These are phyloP conservation scores for Bedellia somnulentella DNA, from an alignment of 2,888 invertebrate genomes.

Conservation along the genomic window DNA sequence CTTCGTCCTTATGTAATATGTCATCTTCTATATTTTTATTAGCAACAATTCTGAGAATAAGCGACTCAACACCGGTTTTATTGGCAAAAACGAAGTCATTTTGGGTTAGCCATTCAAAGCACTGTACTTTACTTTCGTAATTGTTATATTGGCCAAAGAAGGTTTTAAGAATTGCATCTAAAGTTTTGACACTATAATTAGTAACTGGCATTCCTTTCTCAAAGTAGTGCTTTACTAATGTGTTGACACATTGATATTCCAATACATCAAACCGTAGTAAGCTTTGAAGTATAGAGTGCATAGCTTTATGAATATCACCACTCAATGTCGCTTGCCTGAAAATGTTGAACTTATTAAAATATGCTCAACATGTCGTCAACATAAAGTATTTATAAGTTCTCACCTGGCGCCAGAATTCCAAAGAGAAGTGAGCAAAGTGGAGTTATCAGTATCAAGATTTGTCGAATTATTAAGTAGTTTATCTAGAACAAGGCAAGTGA, in stretches of 20 bases:
- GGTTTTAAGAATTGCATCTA: slow-evolving; percentile 24
- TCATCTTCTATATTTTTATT: slow-evolving; percentile 35
- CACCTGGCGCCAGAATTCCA: slow-evolving; percentile 49
- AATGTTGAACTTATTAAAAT: slow-evolving; percentile 12
- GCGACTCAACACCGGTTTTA: slow-evolving; percentile 15
- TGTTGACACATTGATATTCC: slow-evolving; percentile 25
- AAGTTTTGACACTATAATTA: slow-evolving; percentile 24
- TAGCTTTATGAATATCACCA: slow-evolving; percentile 22
- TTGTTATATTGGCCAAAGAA: slow-evolving; percentile 35
- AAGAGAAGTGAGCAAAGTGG: slow-evolving; percentile 14
- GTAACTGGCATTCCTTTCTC: slow-evolving; percentile 43
- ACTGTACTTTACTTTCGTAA: slow-evolving; percentile 22
- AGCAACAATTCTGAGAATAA: slow-evolving; percentile 27
- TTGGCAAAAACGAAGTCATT: slow-evolving; percentile 18
- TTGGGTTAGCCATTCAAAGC: slow-evolving; percentile 28
- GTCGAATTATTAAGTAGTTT: slow-evolving; percentile 8
- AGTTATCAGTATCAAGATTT: not conserved
- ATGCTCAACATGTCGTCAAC: slow-evolving; percentile 1
- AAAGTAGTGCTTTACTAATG: slow-evolving; percentile 33
- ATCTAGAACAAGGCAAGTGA: slow-evolving; percentile 19
- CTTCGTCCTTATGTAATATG: too few species aligned
- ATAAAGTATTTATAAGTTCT: slow-evolving; percentile 6
- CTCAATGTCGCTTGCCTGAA: slow-evolving; percentile 30
- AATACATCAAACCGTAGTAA: slow-evolving; percentile 23
- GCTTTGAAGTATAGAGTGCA: slow-evolving; percentile 30